Conservation (phyloP, 2,113 vertebrate genomes). For the Stictonetta naevosa region DNA sequence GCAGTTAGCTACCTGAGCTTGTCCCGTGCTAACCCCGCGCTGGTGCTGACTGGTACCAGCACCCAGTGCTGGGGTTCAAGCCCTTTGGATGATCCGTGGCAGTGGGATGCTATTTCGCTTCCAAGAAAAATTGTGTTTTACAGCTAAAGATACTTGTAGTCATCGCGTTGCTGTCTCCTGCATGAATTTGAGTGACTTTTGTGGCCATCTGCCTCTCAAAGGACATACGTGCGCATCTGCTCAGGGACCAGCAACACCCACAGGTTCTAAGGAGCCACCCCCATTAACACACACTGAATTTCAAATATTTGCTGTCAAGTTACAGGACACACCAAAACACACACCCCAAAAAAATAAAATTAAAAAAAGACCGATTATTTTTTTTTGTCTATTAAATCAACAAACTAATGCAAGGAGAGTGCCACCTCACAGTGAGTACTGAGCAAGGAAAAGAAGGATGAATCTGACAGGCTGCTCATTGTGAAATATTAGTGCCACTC, state of each 20-base stretch:
- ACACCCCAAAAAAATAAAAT: background rate
- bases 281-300: background rate
- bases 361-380: background rate
- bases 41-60: conserved; percentile 73
- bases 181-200: background rate
- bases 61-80: conserved; percentile 34
- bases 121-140: background rate
- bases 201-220: background rate
- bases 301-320: conserved; percentile 12
- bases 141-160: background rate
- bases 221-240: background rate
- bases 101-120: background rate
- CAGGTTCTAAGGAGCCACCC: background rate
- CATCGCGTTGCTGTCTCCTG: background rate
- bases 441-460: background rate
- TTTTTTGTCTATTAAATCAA: background rate
- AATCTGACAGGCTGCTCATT: background rate
- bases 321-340: background rate
- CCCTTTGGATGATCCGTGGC: background rate
- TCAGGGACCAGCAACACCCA: background rate
- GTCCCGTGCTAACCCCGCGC: conserved; percentile 75
- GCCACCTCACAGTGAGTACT: background rate
- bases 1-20: conserved; percentile 75
- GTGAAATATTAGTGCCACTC: conserved; percentile 30
- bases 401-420: background rate